Conservation (phyloP, 2,113 vertebrate genomes). For the Burhinus oedicnemus region DNA sequence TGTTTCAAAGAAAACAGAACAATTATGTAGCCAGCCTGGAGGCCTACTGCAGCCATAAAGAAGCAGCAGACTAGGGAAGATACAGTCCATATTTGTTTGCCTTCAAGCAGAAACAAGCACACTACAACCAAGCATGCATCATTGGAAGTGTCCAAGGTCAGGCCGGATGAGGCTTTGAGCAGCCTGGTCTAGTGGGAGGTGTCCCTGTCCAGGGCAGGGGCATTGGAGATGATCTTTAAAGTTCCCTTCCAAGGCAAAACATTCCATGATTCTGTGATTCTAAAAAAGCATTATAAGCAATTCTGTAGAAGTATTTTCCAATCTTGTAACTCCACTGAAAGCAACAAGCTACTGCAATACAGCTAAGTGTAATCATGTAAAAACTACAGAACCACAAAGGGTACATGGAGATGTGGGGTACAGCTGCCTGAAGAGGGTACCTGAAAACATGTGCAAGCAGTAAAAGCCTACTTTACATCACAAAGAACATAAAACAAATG, state of each 20-base stretch:
- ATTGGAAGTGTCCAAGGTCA: not conserved
- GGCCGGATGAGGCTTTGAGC: fast-evolving
- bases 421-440: not conserved
- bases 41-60: not conserved
- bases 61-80: not conserved
- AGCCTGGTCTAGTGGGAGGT: not conserved
- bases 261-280: not conserved
- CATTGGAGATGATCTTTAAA: not conserved
- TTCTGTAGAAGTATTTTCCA: not conserved
- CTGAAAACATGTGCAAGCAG: not conserved
- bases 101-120: not conserved
- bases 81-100: not conserved
- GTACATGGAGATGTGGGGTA: not conserved
- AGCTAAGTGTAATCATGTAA: not conserved
- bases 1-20: slow-evolving; percentile 33
- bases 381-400: not conserved
- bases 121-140: not conserved
- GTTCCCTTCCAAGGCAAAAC: not conserved
- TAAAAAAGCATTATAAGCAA: not conserved
- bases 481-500: not conserved
- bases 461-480: not conserved
- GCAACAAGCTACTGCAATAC: not conserved
- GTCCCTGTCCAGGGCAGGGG: not conserved
- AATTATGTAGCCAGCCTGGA: not conserved
- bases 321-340: not conserved